These are phyloP conservation scores for Staurois parvus DNA, from an alignment of 2,797 vertebrate genomes.

Conservation along the genomic window DNA sequence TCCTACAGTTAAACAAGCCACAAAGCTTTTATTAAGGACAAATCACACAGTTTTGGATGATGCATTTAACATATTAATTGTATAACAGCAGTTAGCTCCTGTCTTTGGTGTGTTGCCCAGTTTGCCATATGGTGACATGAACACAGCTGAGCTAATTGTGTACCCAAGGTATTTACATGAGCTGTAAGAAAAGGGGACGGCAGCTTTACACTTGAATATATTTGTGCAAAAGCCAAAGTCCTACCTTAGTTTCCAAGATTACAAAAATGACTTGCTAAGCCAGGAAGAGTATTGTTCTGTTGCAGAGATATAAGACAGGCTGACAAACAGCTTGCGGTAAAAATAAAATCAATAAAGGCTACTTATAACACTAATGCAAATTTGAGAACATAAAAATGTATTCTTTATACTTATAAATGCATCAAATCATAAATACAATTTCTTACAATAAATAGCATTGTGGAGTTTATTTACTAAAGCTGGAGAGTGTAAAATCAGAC, in stretches of 20 bases:
- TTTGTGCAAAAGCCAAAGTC: background rate
- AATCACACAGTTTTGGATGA: background rate
- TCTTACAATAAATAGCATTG: no score
- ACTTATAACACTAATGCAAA: no score
- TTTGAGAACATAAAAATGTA: no score
- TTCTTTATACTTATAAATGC: no score
- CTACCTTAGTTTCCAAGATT: background rate
- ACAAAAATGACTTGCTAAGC: background rate
- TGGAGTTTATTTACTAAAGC: no score
- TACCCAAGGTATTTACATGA: background rate
- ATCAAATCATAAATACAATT: background rate
- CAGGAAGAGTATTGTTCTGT: background rate
- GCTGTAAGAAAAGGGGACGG: background rate
- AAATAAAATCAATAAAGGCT: background rate
- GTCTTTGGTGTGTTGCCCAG: background rate
- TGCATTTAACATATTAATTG: conserved; percentile 3
- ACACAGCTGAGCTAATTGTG: background rate
- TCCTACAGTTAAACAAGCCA: background rate
- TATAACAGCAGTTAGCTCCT: background rate
- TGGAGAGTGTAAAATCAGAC: no score
- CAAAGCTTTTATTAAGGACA: background rate
- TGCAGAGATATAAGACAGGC: background rate
- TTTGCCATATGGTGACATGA: background rate
- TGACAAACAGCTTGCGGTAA: background rate
- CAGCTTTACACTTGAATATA: background rate